A percentile compares a stretch with the other conserved stretches of the same genome.
Conservation (phyloP, 2,113 vertebrate genomes). For the Apeltes quadracus region DNA sequence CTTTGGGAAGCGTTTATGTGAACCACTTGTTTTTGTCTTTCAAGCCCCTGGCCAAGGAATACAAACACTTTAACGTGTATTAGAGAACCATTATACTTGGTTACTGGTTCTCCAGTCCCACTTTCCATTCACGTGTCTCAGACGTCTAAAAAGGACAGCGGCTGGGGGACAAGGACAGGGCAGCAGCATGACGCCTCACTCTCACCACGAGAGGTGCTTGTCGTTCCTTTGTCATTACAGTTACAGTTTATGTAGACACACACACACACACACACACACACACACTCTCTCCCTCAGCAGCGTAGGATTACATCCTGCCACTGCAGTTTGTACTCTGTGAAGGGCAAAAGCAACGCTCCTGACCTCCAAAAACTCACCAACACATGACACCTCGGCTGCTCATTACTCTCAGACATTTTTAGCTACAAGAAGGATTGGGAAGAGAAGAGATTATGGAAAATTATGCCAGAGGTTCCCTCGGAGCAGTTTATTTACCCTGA, state of each 20-base stretch:
- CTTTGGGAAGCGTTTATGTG: not conserved
- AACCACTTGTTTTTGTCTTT: not conserved
- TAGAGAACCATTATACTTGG: not conserved
- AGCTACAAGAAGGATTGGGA: conserved; percentile 32
- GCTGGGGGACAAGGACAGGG: conserved; percentile 27
- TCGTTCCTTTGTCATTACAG: conserved; percentile 54
- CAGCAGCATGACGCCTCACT: conserved; percentile 48
- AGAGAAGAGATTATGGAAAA: conserved; percentile 50
- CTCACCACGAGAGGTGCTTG: conserved; percentile 51
- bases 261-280: conserved; percentile 3
- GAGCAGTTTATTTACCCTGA: conserved; percentile 63
- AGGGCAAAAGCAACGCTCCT: conserved; percentile 62
- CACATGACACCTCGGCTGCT: conserved; percentile 41
- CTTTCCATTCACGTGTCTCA: conserved; percentile 4
- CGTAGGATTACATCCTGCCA: conserved; percentile 73
- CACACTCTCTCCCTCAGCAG: conserved; percentile 12
- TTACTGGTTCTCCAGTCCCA: not conserved
- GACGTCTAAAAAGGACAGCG: conserved; percentile 14
- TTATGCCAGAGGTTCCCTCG: conserved; percentile 36
- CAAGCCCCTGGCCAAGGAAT: not conserved
- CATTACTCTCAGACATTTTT: conserved; percentile 54
- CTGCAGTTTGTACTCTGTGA: conserved; percentile 71
- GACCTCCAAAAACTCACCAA: conserved; percentile 62
- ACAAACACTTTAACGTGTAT: not conserved
- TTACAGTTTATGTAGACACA: conserved; percentile 54